These are phyloP conservation scores for Agrenia bidenticulata DNA, from an alignment of 2,888 invertebrate species.

Conservation along the genomic window DNA sequence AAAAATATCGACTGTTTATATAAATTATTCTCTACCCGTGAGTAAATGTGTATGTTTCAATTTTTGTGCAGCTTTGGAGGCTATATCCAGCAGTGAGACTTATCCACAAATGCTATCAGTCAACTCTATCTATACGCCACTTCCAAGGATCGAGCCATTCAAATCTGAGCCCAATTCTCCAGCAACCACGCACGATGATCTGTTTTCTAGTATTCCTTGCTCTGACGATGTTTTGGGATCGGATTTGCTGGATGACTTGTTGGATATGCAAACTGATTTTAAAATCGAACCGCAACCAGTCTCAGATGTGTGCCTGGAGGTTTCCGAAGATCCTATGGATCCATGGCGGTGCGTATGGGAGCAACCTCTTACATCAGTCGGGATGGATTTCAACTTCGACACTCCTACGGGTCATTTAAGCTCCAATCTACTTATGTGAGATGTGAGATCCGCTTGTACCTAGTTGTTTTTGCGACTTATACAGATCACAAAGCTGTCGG, in stretches of 20 bases:
- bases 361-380: slow-evolving; percentile 43
- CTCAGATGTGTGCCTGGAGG: slow-evolving; percentile 18
- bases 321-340: slow-evolving; percentile 51
- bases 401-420: not conserved
- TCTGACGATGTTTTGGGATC: slow-evolving; percentile 16
- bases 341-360: slow-evolving; percentile 50
- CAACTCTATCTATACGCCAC: not conserved
- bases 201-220: slow-evolving; percentile 24
- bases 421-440: not conserved
- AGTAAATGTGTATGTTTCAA: slow-evolving; percentile 2
- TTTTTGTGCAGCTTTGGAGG: slow-evolving; percentile 40
- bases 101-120: slow-evolving; percentile 2
- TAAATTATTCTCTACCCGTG: not conserved
- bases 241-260: slow-evolving; percentile 26
- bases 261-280: slow-evolving; percentile 41
- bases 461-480: no score
- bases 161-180: slow-evolving; percentile 26
- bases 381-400: slow-evolving; percentile 51
- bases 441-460: not conserved
- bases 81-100: slow-evolving; percentile 34
- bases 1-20: not conserved
- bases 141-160: slow-evolving; percentile 7
- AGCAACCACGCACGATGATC: slow-evolving; percentile 14
- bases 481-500: no score
- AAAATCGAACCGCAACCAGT: slow-evolving; percentile 39